phyloP scores from a whole-genome alignment of 2,113 vertebrate species.

The Eulemur macaco region DNA sequence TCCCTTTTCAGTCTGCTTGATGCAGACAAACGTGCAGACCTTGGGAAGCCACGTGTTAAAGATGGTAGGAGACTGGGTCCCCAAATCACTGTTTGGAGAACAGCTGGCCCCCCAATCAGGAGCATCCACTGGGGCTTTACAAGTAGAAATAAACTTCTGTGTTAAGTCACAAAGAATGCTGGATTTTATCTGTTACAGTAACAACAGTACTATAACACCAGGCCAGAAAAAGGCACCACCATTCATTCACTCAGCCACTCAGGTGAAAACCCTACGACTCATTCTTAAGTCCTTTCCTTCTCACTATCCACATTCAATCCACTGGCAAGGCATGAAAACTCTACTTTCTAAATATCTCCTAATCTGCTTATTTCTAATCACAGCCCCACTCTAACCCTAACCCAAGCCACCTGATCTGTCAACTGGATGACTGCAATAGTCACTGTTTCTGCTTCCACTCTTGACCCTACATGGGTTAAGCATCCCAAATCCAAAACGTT shows the following conservation, averaged over 20 bases:
- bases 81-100: not conserved
- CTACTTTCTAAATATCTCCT: not conserved
- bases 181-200: not conserved
- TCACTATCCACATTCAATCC: not conserved
- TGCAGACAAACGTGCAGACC: not conserved
- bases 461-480: not conserved
- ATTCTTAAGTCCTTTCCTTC: not conserved
- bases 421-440: not conserved
- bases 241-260: not conserved
- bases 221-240: not conserved
- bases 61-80: not conserved
- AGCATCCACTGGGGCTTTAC: not conserved
- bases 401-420: not conserved
- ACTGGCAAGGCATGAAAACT: not conserved
- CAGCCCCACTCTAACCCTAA: not conserved
- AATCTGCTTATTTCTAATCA: not conserved
- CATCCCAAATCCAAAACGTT: not conserved
- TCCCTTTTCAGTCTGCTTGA: not conserved
- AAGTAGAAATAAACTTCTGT: not conserved
- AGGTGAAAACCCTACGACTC: not conserved
- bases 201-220: not conserved
- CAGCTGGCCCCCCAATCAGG: not conserved
- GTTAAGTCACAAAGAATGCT: not conserved
- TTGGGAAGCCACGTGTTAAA: not conserved
- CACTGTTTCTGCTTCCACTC: not conserved